phyloP scores from a whole-genome alignment of 2,888 invertebrate genomes.

The Limnephilus lunatus region DNA sequence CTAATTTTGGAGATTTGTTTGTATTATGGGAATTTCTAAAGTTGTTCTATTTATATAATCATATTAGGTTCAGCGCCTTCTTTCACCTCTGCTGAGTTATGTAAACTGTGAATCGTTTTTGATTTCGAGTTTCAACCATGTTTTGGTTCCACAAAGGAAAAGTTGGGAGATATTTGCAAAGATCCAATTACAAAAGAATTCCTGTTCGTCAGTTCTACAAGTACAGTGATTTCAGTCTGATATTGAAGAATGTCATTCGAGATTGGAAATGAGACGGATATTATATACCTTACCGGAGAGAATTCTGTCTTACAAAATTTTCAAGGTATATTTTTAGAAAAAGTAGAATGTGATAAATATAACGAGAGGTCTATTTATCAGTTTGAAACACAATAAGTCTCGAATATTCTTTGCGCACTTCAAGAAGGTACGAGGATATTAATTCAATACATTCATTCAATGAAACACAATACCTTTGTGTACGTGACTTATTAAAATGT shows the following conservation, averaged over 20 bases:
- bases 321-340: not conserved
- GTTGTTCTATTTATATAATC: not conserved
- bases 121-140: not conserved
- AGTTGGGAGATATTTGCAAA: not conserved
- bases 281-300: not conserved
- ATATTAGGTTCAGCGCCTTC: not conserved
- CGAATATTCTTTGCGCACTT: not conserved
- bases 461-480: not conserved
- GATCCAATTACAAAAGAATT: not conserved
- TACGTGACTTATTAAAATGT: not conserved
- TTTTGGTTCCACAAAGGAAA: not conserved
- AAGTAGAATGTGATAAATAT: not conserved
- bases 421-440: not conserved
- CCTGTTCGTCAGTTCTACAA: not conserved
- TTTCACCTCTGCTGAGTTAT: not conserved
- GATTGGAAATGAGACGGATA: not conserved
- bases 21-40: not conserved
- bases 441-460: not conserved
- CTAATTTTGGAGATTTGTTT: not conserved
- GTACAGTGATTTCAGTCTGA: not conserved
- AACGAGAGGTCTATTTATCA: not conserved
- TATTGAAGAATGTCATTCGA: not conserved
- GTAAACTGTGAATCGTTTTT: not conserved
- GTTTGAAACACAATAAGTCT: not conserved
- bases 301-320: not conserved